These are phyloP conservation scores for Lacerta agilis DNA, from an alignment of 2,797 vertebrate genomes.

Conservation along the genomic window DNA sequence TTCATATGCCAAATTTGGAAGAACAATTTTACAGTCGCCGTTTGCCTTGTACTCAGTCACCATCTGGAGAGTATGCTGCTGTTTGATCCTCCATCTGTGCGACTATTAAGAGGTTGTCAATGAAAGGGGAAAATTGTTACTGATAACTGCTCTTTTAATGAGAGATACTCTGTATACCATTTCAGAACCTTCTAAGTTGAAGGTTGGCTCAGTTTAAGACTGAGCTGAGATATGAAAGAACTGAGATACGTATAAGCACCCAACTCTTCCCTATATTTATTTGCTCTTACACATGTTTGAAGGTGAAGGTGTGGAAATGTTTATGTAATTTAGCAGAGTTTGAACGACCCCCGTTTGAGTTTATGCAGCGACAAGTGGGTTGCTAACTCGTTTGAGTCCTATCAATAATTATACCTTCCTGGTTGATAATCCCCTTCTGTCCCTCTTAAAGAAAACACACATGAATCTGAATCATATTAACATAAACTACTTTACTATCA, in stretches of 20 bases:
- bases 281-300: not conserved
- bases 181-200: not conserved
- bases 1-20: constrained; percentile 10
- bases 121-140: not conserved
- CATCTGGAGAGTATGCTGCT: constrained; percentile 4
- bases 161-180: not conserved
- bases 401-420: no score
- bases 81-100: not conserved
- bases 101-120: not conserved
- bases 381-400: no score
- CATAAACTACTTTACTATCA: no score
- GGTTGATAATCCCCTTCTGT: no score
- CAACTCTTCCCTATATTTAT: not conserved
- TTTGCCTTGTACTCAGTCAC: not conserved
- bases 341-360: no score
- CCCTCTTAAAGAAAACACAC: no score
- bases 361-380: no score
- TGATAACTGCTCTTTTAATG: not conserved
- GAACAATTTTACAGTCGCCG: not conserved
- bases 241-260: not conserved
- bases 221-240: not conserved
- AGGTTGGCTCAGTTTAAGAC: not conserved
- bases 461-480: no score
- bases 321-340: no score
- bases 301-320: not conserved